These are phyloP conservation scores for Carassius gibelio DNA, from an alignment of 2,113 vertebrate genomes.

Conservation along the genomic window DNA sequence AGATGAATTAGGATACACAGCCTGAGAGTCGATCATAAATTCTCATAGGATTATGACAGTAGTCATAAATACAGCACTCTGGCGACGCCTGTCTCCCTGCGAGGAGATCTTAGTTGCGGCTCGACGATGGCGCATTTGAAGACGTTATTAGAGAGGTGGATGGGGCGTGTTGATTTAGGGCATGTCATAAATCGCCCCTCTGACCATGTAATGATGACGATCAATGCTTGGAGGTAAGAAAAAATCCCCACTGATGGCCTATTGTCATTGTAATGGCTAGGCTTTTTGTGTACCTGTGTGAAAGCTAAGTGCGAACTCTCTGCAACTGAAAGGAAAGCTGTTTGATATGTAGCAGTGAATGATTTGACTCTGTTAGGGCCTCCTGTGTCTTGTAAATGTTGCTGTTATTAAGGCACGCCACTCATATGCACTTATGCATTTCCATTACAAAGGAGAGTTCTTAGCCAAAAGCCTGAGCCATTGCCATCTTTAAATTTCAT, in stretches of 20 bases:
- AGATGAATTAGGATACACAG: conserved; percentile 25
- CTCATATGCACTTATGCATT: conserved; percentile 35
- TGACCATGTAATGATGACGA: conserved; percentile 27
- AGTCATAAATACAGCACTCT: conserved; percentile 24
- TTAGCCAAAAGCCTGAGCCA: conserved; percentile 19
- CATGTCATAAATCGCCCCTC: not conserved
- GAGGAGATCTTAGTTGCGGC: conserved; percentile 1
- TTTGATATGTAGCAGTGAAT: conserved; percentile 19
- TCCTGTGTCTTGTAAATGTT: conserved; percentile 54
- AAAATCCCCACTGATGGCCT: not conserved
- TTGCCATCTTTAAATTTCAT: not conserved
- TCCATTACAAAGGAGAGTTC: conserved; percentile 54
- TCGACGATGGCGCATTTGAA: not conserved
- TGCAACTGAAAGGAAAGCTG: conserved; percentile 41
- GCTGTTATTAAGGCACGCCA: conserved; percentile 32
- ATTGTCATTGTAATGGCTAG: conserved; percentile 54
- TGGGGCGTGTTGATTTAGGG: not conserved
- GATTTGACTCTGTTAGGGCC: conserved; percentile 23
- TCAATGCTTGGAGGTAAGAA: conserved; percentile 1
- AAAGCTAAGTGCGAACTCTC: conserved; percentile 26
- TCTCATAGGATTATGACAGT: conserved; percentile 37
- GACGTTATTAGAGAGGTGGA: conserved; percentile 20
- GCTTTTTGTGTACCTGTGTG: conserved; percentile 34
- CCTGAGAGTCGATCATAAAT: conserved; percentile 27
- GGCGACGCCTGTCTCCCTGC: conserved; percentile 28